These are phyloP conservation scores for Meloidogyne exigua DNA, from an alignment of 1,140 invertebrate species.

Conservation along the genomic window DNA sequence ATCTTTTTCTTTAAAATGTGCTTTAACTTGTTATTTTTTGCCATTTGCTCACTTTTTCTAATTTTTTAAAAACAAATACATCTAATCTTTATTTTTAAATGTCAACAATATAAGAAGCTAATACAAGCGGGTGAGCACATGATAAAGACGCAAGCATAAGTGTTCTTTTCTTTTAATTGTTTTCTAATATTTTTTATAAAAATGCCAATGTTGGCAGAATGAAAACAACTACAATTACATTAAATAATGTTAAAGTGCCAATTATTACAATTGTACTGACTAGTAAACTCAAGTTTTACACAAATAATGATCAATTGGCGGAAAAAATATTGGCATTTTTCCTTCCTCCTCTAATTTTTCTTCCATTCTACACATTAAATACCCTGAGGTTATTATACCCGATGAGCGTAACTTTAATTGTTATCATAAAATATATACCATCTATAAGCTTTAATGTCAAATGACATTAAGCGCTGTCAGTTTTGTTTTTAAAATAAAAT, in stretches of 20 bases:
- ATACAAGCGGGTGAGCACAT: neutral
- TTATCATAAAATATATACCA: neutral
- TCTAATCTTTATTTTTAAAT: neutral
- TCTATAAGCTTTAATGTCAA: neutral
- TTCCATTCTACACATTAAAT: neutral
- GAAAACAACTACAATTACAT: neutral
- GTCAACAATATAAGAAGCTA: neutral
- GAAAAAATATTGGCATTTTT: constrained; percentile 9
- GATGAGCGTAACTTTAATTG: neutral
- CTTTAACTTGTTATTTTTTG: neutral
- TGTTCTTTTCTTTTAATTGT: neutral
- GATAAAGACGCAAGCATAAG: neutral
- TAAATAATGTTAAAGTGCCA: neutral
- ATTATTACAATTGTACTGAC: neutral
- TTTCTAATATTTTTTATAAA: neutral
- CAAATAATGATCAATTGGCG: constrained; percentile 12
- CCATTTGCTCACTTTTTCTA: neutral
- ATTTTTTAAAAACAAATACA: neutral
- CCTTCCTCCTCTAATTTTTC: neutral
- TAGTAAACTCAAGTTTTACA: neutral
- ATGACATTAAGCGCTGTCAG: neutral
- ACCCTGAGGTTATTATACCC: neutral
- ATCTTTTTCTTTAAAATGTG: neutral
- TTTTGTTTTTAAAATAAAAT: neutral
- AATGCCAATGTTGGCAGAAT: neutral